These are phyloP conservation scores for Pseudococcus viburni DNA, from an alignment of 2,888 invertebrate genomes.

Conservation along the genomic window DNA sequence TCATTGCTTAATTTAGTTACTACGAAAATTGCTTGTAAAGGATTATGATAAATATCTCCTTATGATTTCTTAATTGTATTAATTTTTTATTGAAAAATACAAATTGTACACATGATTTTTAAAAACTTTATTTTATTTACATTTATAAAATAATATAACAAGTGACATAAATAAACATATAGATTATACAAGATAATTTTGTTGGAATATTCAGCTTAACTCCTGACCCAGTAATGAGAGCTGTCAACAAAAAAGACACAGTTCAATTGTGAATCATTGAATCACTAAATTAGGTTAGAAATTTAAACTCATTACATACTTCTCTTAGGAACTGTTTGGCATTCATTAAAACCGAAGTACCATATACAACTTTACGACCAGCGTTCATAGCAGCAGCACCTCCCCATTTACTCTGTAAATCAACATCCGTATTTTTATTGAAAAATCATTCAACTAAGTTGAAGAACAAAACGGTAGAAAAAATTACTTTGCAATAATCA, in stretches of 20 bases:
- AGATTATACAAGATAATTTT: not conserved
- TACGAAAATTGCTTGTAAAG: conserved; percentile 79
- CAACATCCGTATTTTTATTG: not conserved
- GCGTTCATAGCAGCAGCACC: conserved; percentile 73
- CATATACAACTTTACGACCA: conserved; percentile 87
- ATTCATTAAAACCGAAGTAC: conserved; percentile 93
- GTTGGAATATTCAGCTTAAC: conserved; percentile 68
- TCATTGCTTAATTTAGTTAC: conserved; percentile 76
- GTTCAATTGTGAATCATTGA: not conserved
- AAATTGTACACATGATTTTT: not conserved
- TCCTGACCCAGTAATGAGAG: conserved; percentile 69
- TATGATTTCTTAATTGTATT: not conserved
- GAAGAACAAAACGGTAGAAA: not conserved
- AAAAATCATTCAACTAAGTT: not conserved
- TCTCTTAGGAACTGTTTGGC: conserved; percentile 96
- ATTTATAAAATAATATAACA: conserved; percentile 29
- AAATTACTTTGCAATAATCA: conserved; percentile 88
- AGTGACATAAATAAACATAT: not conserved
- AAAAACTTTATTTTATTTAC: conserved; percentile 8
- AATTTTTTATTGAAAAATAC: not conserved
- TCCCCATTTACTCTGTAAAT: conserved; percentile 80
- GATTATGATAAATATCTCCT: not conserved
- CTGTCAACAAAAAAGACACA: conserved; percentile 66
- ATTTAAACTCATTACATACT: conserved; percentile 62
- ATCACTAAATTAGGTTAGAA: not conserved